Base-by-base conservation (phyloP, 1,140 invertebrate species). In the Zophobas morio region DNA sequence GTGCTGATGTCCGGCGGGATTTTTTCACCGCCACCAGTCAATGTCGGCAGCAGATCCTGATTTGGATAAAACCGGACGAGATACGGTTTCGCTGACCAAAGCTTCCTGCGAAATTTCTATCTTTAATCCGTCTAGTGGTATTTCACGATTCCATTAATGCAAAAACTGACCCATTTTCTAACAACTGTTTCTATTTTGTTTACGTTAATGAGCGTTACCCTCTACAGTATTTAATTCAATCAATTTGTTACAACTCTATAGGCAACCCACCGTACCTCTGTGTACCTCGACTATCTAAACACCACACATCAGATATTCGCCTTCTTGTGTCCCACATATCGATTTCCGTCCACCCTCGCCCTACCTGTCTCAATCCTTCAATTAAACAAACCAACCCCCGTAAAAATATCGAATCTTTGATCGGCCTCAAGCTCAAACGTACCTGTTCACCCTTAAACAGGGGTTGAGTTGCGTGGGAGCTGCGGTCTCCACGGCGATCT, bases 11-110 rank as follows among this genome's bases (percentile, higher is more conserved):
- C 75, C 75, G 49, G 63, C 54, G 57, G 40, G 20, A 49, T 74
- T 81, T 77, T 77, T 78, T 80, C 75, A 73, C 20, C 35, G 63
- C 78, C 78, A 81, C 80, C 75, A 81, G 80, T 81, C 80, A 81
- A 81, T 79, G 80, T 81, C 80, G 71, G 4, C 47, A 57, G 47
- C 80, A 81, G 80, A 79, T 54, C 36, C 37, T 60, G 75, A 81
- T 81, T 77, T 79, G 80, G 76, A 79, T 79, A 75, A 77, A 74
- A 77, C 51, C 33, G 20, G 8, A 40, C 37, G 70, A 63, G 77
- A 54, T 71, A 81, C 80, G 78, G 78, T 56, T 81, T 77, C 74
- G 80, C 78, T 79, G 78, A 79, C 78, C 71, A 47, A 66, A 34
- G 33, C 8, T 75, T 75, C 74, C 47, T 54, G 42, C 70, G 56